A percentile compares a stretch with the other conserved stretches of the same genome.
Evolutionary conservation across 2,113 vertebrate species (phyloP).

Genomic region (Scartelaos histophorus): DNA sequence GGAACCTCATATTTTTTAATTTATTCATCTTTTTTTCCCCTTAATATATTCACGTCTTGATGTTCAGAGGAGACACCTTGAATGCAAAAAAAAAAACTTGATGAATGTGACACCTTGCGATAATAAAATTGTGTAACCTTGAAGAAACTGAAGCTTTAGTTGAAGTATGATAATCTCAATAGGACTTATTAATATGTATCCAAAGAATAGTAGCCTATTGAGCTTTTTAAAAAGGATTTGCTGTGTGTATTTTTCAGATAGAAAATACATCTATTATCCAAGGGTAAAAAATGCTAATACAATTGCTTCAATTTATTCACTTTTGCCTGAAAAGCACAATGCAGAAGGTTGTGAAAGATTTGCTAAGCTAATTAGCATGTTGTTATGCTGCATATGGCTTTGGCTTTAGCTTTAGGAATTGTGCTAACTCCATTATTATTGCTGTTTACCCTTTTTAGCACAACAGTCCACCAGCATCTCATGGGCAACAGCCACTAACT

Average conservation of each 20-base stretch:
- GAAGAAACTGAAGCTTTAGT: not conserved
- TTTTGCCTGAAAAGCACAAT: not conserved
- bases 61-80: not conserved
- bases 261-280: not conserved
- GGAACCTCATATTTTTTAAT: not conserved
- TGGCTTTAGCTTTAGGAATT: not conserved
- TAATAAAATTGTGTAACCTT: not conserved
- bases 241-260: not conserved
- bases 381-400: not conserved
- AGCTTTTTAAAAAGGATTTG: not conserved
- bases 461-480: conserved; percentile 40
- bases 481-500: conserved; percentile 49
- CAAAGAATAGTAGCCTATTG: not conserved
- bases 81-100: not conserved
- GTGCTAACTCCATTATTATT: conserved; percentile 17
- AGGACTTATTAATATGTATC: not conserved
- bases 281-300: not conserved
- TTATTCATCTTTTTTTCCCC: not conserved
- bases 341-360: not conserved
- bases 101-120: not conserved
- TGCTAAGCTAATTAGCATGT: not conserved
- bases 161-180: not conserved
- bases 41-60: not conserved
- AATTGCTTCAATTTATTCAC: not conserved
- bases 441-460: conserved; percentile 42